Evolutionary conservation across 2,113 vertebrate genomes (phyloP).

Genomic region (Podarcis muralis): DNA sequence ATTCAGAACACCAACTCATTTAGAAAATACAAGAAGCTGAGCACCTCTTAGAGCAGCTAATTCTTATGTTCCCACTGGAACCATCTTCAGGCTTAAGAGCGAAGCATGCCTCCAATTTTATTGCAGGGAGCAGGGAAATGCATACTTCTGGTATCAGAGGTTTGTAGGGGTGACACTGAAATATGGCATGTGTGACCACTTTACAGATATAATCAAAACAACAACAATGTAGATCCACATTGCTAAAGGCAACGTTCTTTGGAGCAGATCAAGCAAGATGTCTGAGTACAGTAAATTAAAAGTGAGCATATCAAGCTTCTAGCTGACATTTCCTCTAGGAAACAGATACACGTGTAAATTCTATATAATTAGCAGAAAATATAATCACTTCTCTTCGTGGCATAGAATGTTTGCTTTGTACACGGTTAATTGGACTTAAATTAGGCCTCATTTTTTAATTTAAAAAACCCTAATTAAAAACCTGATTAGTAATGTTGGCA

Average conservation of each 20-base stretch:
- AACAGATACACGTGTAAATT: constrained; percentile 47
- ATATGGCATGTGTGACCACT: neutral
- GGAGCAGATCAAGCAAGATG: constrained; percentile 13
- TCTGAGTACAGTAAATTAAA: constrained; percentile 14
- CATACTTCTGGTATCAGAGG: neutral
- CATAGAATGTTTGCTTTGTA: constrained; percentile 68
- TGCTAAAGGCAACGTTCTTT: constrained; percentile 45
- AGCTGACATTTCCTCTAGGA: constrained; percentile 58
- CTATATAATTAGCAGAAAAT: constrained; percentile 32
- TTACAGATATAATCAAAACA: neutral
- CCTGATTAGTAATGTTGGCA: constrained; percentile 69
- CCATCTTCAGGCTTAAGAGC: neutral
- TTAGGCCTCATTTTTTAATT: constrained; percentile 62
- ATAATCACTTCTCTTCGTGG: constrained; percentile 42
- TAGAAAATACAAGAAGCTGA: neutral
- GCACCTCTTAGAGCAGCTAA: neutral
- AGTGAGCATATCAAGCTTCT: constrained; percentile 49
- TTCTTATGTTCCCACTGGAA: neutral
- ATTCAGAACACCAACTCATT: neutral
- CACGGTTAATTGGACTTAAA: constrained; percentile 74
- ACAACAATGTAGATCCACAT: neutral
- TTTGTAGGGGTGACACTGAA: neutral
- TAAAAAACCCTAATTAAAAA: constrained; percentile 70
- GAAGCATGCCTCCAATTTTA: neutral
- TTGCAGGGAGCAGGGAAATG: neutral